These are phyloP conservation scores for Lutjanus campechanus DNA, from an alignment of 2,797 vertebrate genomes.

Conservation along the genomic window DNA sequence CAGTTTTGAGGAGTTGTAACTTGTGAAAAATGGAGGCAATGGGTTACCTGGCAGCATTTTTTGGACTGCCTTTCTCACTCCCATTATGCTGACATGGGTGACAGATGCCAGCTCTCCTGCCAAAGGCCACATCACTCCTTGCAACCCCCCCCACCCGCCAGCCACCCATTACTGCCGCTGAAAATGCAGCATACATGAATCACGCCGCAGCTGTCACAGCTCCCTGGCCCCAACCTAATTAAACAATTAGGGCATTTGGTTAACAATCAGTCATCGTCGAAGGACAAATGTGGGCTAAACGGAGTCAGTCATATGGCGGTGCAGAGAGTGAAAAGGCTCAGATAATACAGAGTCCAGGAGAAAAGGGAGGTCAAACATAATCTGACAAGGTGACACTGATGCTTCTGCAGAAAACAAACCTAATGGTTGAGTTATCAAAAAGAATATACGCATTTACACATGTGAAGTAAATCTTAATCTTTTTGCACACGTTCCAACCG, in stretches of 20 bases:
- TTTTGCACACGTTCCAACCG: background rate
- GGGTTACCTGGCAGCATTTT: constrained; percentile 69
- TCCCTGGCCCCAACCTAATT: constrained; percentile 79
- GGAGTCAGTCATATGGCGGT: constrained; percentile 29
- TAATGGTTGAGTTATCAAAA: constrained; percentile 17
- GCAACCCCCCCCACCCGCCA: constrained; percentile 53
- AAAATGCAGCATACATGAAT: constrained; percentile 83
- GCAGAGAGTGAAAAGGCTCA: constrained; percentile 20
- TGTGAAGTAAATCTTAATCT: constrained; percentile 18
- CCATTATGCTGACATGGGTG: constrained; percentile 77
- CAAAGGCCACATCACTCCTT: constrained; percentile 80
- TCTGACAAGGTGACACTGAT: constrained; percentile 26
- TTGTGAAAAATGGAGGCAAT: constrained; percentile 57
- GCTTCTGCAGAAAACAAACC: constrained; percentile 24
- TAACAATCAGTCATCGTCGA: constrained; percentile 76
- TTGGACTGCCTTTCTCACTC: constrained; percentile 65
- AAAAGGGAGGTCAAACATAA: constrained; percentile 21
- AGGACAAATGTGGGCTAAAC: constrained; percentile 69
- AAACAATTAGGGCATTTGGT: constrained; percentile 85
- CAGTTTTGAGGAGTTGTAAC: constrained; percentile 43
- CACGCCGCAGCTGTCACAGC: constrained; percentile 79
- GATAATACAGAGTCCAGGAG: constrained; percentile 10
- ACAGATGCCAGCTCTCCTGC: constrained; percentile 84
- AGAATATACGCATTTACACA: constrained; percentile 15
- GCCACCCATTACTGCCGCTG: constrained; percentile 72